Evolutionary conservation across 2,797 vertebrate species (phyloP), one percentile per base, ranked within the genome.

Genomic region (Rhynchonycteris naso): DNA sequence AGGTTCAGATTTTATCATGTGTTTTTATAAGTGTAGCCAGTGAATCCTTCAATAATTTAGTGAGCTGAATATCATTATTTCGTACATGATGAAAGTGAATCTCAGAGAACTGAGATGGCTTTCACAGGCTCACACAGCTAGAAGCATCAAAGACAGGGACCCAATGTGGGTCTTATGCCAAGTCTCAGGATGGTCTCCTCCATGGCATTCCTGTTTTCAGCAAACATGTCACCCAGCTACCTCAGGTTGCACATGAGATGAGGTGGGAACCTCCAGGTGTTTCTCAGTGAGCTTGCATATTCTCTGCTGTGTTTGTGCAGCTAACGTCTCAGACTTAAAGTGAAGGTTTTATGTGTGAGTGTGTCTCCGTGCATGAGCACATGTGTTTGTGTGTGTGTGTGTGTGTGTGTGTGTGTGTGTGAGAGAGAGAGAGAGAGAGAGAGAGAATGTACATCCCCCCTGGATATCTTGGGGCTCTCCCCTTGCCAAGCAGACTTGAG

Each of bases 401-500:
- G 12, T 26, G 47, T 43, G 72, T 28, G 33, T 21, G 11, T 21
- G n/a, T 0, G 19, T 5, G 15, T 0, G 16, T 7, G 50, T 47
- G 54, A 71, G 43, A 47, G 33, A 24, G 63, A 33, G 76, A 63
- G 24, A 22, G 15, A 35, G 24, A 78, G 58, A 22, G 9, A 24
- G 7, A 43, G 16, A 24, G 11, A 61, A 56, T 1, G 0, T 58
- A 22, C 16, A 30, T 47, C 56, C 76, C 76, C 66, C 26, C 50
- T 94, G 69, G 78, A 93, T 90, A 87, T 43, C 59, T 94, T 63
- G 33, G 65, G 47, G 12, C 28, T 75, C 66, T 85, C 50, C 61
- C 91, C 21, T 88, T 94, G 85, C 96, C 93, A 96, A 80, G 52
- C 35, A 95, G 92, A 92, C 92, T 88, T 92, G 88, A 93, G 88